phyloP scores from a whole-genome alignment of 1,140 invertebrate species.

The Leptinotarsa lineolata region DNA sequence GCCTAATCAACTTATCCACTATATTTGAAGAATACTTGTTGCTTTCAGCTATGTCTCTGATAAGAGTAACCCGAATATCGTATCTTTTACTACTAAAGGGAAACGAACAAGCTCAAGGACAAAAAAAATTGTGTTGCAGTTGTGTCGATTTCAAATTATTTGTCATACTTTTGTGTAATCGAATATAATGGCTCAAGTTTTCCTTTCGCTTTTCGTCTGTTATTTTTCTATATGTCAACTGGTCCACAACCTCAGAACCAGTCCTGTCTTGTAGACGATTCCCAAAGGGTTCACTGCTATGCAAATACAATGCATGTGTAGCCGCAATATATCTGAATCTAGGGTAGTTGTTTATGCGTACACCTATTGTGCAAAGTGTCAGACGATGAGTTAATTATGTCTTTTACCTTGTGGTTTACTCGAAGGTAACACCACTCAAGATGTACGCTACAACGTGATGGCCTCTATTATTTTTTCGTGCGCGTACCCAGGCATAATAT shows the following conservation, averaged over 20 bases:
- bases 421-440: conserved; percentile 19
- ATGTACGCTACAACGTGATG: conserved; percentile 1
- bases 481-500: conserved; percentile 13
- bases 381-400: conserved; percentile 27
- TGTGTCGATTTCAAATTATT: no score
- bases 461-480: conserved; percentile 3
- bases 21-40: no score
- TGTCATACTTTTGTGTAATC: no score
- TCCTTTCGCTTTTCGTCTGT: no score
- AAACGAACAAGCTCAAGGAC: no score
- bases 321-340: conserved; percentile 25
- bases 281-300: conserved; percentile 6
- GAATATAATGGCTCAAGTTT: no score
- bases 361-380: conserved; percentile 26
- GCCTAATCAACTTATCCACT: no score
- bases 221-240: no score
- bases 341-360: conserved; percentile 28
- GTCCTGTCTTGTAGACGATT: background rate
- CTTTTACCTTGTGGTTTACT: conserved; percentile 27
- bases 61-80: no score
- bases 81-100: no score
- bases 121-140: no score
- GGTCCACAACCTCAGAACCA: background rate
- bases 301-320: conserved; percentile 26
- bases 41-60: no score